phyloP scores from a whole-genome alignment of 37 sponge, comb jelly and placozoan species.

The Haliclona indistincta region DNA sequence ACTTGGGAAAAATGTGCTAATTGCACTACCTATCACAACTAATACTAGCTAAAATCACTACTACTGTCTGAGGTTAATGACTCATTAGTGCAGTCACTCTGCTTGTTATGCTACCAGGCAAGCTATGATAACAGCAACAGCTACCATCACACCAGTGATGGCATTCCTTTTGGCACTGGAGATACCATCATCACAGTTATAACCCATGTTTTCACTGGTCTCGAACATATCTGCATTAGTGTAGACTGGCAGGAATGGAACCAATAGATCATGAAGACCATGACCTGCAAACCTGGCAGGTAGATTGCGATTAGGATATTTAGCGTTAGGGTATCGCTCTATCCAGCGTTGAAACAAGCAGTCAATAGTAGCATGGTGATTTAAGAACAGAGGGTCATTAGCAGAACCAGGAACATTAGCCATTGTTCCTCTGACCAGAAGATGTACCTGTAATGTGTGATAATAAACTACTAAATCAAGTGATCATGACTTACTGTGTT shows the following conservation, averaged over 20 bases:
- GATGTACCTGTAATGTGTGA: too few species aligned
- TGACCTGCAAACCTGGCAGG: background rate
- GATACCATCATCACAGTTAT: background rate
- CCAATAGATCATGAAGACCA: background rate
- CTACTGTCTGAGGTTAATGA: too few species aligned
- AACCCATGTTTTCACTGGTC: background rate
- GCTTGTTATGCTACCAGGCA: too few species aligned
- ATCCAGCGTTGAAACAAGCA: background rate
- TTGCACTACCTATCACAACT: too few species aligned
- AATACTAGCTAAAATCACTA: too few species aligned
- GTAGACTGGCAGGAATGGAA: background rate
- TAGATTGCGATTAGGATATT: background rate
- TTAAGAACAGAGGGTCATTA: constrained; percentile 1
- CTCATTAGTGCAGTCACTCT: too few species aligned
- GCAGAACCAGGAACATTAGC: background rate
- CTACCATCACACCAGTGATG: too few species aligned
- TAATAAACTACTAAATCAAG: background rate
- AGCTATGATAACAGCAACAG: too few species aligned
- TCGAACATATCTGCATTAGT: background rate
- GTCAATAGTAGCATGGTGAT: constrained; percentile 10
- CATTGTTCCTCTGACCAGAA: constrained; percentile 2
- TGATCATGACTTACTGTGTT: background rate
- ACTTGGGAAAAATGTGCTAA: too few species aligned
- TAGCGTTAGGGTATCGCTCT: background rate
- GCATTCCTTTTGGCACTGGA: too few species aligned